phyloP scores from a whole-genome alignment of 1,140 invertebrate genomes.

The Acyrthosiphon pisum region DNA sequence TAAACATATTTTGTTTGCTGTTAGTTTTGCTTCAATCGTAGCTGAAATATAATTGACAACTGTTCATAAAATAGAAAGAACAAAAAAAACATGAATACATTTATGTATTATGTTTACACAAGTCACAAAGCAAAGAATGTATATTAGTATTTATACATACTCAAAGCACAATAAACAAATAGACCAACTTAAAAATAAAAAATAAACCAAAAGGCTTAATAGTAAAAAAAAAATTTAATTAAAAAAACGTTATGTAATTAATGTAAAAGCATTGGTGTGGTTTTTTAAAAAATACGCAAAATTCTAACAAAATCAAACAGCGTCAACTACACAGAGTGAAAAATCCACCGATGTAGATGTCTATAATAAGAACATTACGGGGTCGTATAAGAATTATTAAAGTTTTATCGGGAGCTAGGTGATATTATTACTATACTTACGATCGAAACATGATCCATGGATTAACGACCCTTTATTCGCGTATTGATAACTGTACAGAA shows the following conservation, averaged over 20 bases:
- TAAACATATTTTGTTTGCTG: not conserved
- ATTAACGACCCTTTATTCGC: not conserved
- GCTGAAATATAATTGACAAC: not conserved
- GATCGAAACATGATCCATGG: constrained; percentile 41
- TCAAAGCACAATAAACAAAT: not conserved
- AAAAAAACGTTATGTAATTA: not conserved
- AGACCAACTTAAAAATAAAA: not conserved
- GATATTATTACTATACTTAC: constrained; percentile 30
- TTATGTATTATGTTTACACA: not conserved
- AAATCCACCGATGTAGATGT: not conserved
- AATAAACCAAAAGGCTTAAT: not conserved
- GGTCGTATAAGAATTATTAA: not conserved
- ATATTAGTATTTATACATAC: not conserved
- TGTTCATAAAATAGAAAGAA: not conserved
- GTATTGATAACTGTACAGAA: not conserved
- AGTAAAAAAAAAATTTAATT: not conserved
- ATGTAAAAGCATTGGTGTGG: not conserved
- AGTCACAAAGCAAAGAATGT: not conserved
- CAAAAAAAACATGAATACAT: not conserved
- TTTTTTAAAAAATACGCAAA: not conserved
- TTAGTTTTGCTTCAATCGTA: not conserved
- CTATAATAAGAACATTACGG: not conserved
- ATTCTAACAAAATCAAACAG: not conserved
- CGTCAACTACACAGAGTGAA: not conserved
- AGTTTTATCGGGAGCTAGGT: not conserved